phyloP scores from a whole-genome alignment of 2,797 vertebrate species.

The Sebastes baramenuke region DNA sequence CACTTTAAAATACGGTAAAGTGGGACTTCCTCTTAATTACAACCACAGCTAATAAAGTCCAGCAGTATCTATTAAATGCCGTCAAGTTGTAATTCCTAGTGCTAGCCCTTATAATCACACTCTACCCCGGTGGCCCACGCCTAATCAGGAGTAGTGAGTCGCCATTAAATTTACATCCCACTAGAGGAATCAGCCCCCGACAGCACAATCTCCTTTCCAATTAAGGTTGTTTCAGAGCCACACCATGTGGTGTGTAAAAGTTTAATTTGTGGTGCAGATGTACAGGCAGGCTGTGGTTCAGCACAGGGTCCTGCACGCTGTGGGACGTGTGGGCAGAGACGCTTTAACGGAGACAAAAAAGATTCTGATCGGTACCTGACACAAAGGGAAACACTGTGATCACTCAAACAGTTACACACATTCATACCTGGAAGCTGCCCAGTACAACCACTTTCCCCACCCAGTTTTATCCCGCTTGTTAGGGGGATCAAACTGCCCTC shows the following conservation, averaged over 20 bases:
- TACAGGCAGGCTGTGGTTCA: neutral
- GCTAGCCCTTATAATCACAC: constrained; percentile 53
- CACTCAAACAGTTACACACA: neutral
- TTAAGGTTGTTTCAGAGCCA: constrained; percentile 25
- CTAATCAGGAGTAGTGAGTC: constrained; percentile 46
- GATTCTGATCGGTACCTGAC: neutral
- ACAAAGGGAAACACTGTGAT: neutral
- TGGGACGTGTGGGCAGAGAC: neutral
- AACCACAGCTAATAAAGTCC: constrained; percentile 47
- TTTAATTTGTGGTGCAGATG: constrained; percentile 7
- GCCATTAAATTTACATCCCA: constrained; percentile 58
- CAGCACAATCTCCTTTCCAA: constrained; percentile 33
- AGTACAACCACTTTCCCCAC: neutral
- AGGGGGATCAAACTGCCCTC: neutral
- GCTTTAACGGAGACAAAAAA: neutral
- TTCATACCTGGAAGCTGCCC: neutral
- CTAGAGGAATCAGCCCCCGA: constrained; percentile 15
- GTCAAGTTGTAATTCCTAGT: constrained; percentile 40
- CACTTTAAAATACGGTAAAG: constrained; percentile 23
- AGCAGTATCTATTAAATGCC: constrained; percentile 45
- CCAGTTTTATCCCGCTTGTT: neutral
- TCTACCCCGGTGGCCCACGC: constrained; percentile 17
- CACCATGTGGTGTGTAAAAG: neutral
- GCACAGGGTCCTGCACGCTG: neutral
- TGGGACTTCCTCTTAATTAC: constrained; percentile 53